These are phyloP conservation scores for Galerucella pusilla DNA, from an alignment of 2,888 invertebrate genomes.

Conservation along the genomic window DNA sequence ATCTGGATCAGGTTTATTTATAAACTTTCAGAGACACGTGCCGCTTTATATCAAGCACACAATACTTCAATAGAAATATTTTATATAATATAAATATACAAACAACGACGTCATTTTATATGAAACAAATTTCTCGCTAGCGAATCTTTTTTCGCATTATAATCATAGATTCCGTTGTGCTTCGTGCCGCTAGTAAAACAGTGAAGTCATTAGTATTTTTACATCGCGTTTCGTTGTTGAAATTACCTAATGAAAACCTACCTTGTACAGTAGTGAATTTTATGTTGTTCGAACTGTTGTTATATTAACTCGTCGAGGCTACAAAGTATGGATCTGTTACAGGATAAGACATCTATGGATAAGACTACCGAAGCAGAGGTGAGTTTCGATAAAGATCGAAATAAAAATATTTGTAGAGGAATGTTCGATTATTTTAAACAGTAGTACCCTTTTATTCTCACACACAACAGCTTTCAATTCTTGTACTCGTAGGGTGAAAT, in stretches of 20 bases:
- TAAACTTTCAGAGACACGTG: background rate
- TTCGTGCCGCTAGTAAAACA: constrained; percentile 26
- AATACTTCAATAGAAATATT: background rate
- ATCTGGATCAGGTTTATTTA: background rate
- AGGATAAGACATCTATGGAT: background rate
- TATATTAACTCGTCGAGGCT: background rate
- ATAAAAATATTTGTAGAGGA: background rate
- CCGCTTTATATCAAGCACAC: background rate
- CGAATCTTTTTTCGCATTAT: background rate
- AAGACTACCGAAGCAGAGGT: background rate
- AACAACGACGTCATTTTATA: constrained; percentile 1
- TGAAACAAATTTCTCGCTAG: background rate
- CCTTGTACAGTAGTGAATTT: constrained; percentile 22
- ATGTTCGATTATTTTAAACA: background rate
- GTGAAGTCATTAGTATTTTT: constrained; percentile 39
- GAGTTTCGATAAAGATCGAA: background rate
- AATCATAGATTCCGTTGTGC: constrained; percentile 8
- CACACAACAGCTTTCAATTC: too few species aligned
- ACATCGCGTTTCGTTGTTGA: constrained; percentile 19
- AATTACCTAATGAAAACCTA: constrained; percentile 32
- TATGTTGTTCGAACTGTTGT: constrained; percentile 2
- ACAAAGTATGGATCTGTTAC: background rate
- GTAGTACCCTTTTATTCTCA: too few species aligned
- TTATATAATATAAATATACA: background rate
- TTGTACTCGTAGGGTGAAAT: too few species aligned